phyloP scores from a whole-genome alignment of 2,888 invertebrate species.

The Hylaea fasciaria region DNA sequence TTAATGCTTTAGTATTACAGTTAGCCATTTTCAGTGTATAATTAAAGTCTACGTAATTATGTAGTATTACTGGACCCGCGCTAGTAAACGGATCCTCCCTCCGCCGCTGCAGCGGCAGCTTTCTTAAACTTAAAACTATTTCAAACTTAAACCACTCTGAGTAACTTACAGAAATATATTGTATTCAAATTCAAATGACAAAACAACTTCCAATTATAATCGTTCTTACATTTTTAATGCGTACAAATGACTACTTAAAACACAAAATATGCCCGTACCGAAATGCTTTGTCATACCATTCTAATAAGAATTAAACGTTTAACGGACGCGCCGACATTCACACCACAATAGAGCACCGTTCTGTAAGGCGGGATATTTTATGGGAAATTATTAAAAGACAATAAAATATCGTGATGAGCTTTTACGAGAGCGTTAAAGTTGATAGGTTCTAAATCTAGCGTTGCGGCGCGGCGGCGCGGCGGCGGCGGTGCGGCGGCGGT shows the following conservation, averaged over 20 bases:
- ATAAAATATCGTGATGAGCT: constrained; percentile 31
- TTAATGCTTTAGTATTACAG: too few species aligned
- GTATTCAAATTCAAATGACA: not conserved
- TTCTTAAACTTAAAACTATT: too few species aligned
- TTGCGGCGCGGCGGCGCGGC: not conserved
- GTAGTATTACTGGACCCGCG: too few species aligned
- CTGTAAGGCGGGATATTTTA: constrained; percentile 6
- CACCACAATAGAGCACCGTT: constrained; percentile 17
- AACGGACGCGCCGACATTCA: constrained; percentile 8
- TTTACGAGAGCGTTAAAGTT: constrained; percentile 30
- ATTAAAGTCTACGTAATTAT: too few species aligned
- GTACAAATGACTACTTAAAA: constrained; percentile 9
- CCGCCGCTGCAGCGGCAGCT: too few species aligned
- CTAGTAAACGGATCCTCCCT: too few species aligned
- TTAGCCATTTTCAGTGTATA: too few species aligned
- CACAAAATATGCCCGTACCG: not conserved
- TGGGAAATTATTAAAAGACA: constrained; percentile 32
- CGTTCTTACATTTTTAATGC: not conserved
- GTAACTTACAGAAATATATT: too few species aligned
- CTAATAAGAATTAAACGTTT: constrained; percentile 17
- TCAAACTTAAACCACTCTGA: too few species aligned
- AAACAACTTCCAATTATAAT: constrained; percentile 9
- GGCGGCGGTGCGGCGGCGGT: too few species aligned
- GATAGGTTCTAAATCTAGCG: constrained; percentile 15
- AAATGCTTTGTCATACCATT: constrained; percentile 9